Base-by-base conservation (phyloP, 2,888 invertebrate genomes). In the Chamaedrilus cognettii region DNA sequence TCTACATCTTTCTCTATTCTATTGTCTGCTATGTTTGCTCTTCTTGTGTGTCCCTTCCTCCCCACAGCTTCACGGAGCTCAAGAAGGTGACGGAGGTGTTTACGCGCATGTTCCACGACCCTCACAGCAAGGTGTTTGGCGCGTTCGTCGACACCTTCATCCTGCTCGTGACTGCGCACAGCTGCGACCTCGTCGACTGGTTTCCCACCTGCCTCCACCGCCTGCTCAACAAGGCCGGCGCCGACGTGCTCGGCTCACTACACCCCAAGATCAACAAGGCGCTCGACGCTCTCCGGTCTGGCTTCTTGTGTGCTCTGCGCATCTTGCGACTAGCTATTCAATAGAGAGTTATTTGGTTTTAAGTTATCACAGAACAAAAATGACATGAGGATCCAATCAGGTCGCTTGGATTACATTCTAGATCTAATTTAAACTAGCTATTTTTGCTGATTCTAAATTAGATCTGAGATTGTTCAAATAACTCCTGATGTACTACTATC, bases 71-170 rank as follows among this genome's bases (percentile, higher is more conserved):
- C n/a, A 73, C 78, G 66, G 93, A 94, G 79, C 86, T 94, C 66
- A 89, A 91, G 70, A 89, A 91, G 73, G 89, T 96, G n/a, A 92
- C 94, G 0, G 96, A 97, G 77, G 90, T 94, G 70, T 93, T 96
- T 79, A 92, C 94, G 70, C 92, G 94, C 86, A 94, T 97, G 93
- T 96, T 98, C 83, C 94, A 95, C 88, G 97, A 98, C 85, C 93
- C 95, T 2, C 94, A 97, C 86, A 89, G 96, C 77, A 92, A 94
- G 86, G 95, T 96, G 74, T 92, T 97, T 85, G 92, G 93, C 59
- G 86, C 96, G 69, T 94, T 96, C 84, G 86, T 97, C 80, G 98
- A 98, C 82, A 93, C 95, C 0, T 88, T 98, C 51, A 92, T 92
- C 78, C 96, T 96, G 81, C 87, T 97, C 77, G 90, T 98, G 64